Evolutionary conservation across 1,140 invertebrate species (phyloP).

Genomic region (Bombus pascuorum): DNA sequence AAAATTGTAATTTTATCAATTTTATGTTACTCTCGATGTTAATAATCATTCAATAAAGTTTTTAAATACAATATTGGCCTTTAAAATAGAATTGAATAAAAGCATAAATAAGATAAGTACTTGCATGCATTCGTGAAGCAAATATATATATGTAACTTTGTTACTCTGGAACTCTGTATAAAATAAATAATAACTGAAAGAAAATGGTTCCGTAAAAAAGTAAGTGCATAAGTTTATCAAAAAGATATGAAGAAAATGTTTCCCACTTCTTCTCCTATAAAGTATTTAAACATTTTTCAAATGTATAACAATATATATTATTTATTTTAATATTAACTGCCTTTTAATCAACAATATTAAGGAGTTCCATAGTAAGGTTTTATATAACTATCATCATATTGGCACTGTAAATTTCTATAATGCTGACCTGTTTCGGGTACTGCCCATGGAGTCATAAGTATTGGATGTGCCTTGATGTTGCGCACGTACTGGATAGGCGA

Average conservation of each 20-base stretch:
- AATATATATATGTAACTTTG: constrained; percentile 33
- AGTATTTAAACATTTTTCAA: not conserved
- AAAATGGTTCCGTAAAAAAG: not conserved
- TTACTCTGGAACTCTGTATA: constrained; percentile 64
- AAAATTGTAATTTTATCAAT: constrained; percentile 13
- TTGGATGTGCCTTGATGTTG: constrained; percentile 86
- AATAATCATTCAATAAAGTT: not conserved
- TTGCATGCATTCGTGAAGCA: constrained; percentile 58
- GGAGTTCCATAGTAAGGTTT: constrained; percentile 74
- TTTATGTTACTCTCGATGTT: constrained; percentile 18
- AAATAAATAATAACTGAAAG: constrained; percentile 35
- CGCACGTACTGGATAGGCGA: constrained; percentile 91
- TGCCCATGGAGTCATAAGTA: constrained; percentile 95
- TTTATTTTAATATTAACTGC: constrained; percentile 42
- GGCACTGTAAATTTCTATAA: constrained; percentile 57
- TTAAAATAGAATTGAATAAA: constrained; percentile 8
- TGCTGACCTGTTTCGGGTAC: constrained; percentile 92
- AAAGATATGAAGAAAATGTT: constrained; percentile 50
- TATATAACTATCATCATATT: constrained; percentile 44
- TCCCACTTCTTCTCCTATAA: not conserved
- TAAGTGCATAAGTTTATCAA: constrained; percentile 6
- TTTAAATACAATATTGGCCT: not conserved
- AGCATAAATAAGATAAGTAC: constrained; percentile 43
- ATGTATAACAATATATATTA: not conserved
- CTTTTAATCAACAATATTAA: constrained; percentile 44